Base-by-base conservation (phyloP, 2,113 vertebrate genomes). In the Misgurnus mizolepis region DNA sequence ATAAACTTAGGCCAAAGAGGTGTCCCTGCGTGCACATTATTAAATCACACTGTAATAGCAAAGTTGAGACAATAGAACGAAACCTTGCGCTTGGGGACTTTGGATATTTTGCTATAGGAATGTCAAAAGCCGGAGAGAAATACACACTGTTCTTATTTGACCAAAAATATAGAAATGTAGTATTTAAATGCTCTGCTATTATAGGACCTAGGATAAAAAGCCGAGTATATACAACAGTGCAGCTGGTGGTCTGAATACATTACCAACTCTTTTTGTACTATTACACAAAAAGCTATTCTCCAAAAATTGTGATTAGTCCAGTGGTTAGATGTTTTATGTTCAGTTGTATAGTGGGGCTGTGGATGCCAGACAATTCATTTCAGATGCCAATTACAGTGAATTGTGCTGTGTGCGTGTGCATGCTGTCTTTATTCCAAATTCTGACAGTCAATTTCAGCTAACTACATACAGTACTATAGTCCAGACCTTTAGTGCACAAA, bases 361-460 rank as follows among this genome's bases (percentile, higher is more conserved):
- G 80, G 55, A 76, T 81, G 84, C 69, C 80, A 62, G 80, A 40
- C 12, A 43, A 81, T 88, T 82, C 11, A 84, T 89, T 84, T 85
- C 82, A 82, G 80, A 86, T 83, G 86, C 88, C 87, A 90, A 90
- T 91, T 91, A 89, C 80, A 83, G 53, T 81, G 81, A 80, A 83
- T 89, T 87, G 80, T 49, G 83, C 75, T 85, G 85, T 85, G 73
- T 12, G 68, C 82, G 62, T 78, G 67, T 84, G 76, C 76, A 88
- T 87, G 82, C 67, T 88, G 85, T 88, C 88, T 80, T 82, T 80
- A 56, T 81, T 71, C 72, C 64, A 43, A 5, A 34, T 17, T 80
- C 81, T 87, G 86, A 88, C 86, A 86, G 85, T 82, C 89, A 84
- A 81, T 84, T 86, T 64, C 22, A 74, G 79, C 86, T 82, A 53